Evolutionary conservation across 2,797 vertebrate species (phyloP).

Genomic region (Myotis myotis): DNA sequence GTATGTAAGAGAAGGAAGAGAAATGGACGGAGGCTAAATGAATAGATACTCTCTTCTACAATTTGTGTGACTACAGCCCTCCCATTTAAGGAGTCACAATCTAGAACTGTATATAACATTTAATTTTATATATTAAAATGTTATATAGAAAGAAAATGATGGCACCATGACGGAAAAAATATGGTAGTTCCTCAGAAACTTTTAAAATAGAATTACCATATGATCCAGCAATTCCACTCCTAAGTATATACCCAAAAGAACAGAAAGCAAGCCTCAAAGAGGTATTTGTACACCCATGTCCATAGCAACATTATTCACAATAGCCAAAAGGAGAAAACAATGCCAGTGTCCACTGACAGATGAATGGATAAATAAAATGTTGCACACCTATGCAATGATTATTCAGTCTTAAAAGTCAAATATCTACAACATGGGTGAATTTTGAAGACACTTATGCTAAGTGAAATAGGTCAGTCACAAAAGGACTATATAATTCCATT

Average conservation of each 20-base stretch:
- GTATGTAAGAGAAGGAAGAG: not conserved
- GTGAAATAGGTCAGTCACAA: not conserved
- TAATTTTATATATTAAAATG: conserved; percentile 24
- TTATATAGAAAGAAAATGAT: not conserved
- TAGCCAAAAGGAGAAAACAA: not conserved
- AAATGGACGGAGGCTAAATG: not conserved
- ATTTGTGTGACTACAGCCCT: not conserved
- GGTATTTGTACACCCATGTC: not conserved
- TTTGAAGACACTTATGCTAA: not conserved
- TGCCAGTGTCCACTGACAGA: not conserved
- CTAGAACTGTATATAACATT: not conserved
- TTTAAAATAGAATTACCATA: not conserved
- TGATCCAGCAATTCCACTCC: not conserved
- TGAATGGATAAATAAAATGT: not conserved
- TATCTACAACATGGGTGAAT: not conserved
- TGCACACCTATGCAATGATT: not conserved
- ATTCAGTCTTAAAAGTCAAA: not conserved
- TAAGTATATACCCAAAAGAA: not conserved
- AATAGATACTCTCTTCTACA: not conserved
- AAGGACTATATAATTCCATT: not conserved
- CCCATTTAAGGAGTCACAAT: not conserved
- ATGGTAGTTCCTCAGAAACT: not conserved
- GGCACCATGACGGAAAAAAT: not conserved
- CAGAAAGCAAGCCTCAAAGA: not conserved
- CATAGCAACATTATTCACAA: not conserved